Evolutionary conservation across 2,888 invertebrate species (phyloP).

Genomic region (Ctena decussata): DNA sequence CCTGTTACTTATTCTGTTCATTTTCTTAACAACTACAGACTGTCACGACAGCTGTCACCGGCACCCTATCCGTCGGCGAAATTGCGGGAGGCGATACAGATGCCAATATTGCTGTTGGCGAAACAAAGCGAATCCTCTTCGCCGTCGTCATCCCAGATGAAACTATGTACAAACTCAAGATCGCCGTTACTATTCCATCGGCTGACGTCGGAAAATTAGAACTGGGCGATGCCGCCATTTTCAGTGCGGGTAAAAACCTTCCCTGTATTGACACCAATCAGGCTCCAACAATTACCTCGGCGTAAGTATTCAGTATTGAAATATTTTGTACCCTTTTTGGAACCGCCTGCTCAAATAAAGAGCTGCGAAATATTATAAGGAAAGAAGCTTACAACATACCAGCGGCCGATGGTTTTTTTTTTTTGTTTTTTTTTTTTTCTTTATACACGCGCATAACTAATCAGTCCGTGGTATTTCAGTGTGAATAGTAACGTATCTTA

Average conservation of each 20-base stretch:
- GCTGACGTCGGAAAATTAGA: slow-evolving; percentile 68
- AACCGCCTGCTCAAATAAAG: too few relatives aligned
- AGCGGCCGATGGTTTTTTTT: too few relatives aligned
- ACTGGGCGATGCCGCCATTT: slow-evolving; percentile 72
- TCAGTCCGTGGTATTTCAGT: too few relatives aligned
- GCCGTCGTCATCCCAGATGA: slow-evolving; percentile 61
- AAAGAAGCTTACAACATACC: too few relatives aligned
- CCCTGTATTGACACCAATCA: slow-evolving; percentile 70
- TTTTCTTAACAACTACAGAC: slow-evolving; percentile 48
- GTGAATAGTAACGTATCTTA: too few relatives aligned
- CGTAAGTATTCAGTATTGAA: too few relatives aligned
- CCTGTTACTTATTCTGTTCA: too few relatives aligned
- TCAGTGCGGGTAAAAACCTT: slow-evolving; percentile 76
- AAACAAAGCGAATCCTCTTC: slow-evolving; percentile 68
- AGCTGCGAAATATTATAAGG: too few relatives aligned
- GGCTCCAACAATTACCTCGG: slow-evolving; percentile 5
- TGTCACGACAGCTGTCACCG: slow-evolving; percentile 40
- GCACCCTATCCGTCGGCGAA: slow-evolving; percentile 55
- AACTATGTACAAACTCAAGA: slow-evolving; percentile 50
- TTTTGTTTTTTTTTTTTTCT: too few relatives aligned
- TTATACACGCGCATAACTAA: too few relatives aligned
- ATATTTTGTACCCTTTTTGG: too few relatives aligned
- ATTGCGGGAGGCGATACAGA: slow-evolving; percentile 61
- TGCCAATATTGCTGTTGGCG: slow-evolving; percentile 58
- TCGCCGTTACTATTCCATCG: slow-evolving; percentile 67